A percentile compares a stretch with the other conserved stretches of the same genome.
Conservation (phyloP, 2,113 vertebrate genomes). For the Gobio gobio region DNA sequence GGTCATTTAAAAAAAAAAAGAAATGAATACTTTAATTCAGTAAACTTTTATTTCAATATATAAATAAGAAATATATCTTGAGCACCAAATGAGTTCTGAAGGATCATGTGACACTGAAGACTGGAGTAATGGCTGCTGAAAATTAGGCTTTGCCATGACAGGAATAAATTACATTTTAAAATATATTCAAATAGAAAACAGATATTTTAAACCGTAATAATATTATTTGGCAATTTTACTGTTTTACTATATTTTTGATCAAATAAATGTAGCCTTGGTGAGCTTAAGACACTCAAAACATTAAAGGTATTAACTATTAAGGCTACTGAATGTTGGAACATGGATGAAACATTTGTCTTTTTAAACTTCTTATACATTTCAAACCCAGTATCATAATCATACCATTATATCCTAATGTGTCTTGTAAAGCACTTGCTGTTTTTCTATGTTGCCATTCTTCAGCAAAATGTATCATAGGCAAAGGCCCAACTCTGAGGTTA, state of each 20-base stretch:
- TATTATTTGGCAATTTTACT: no score
- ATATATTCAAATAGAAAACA: not conserved
- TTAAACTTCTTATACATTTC: not conserved
- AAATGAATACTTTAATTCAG: not conserved
- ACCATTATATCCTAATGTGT: not conserved
- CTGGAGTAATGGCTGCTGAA: not conserved
- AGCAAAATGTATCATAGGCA: not conserved
- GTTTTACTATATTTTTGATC: no score
- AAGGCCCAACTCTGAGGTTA: conserved; percentile 24
- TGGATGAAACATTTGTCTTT: not conserved
- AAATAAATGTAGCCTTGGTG: not conserved
- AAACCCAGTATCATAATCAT: not conserved
- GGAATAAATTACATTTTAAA: not conserved
- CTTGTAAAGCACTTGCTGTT: not conserved
- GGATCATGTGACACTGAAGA: not conserved
- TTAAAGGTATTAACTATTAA: not conserved
- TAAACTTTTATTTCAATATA: not conserved
- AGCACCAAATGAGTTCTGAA: no score
- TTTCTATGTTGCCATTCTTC: not conserved
- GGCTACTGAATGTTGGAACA: not conserved
- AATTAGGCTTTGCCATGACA: not conserved
- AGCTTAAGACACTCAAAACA: not conserved
- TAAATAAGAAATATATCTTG: not conserved
- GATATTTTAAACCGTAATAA: not conserved
- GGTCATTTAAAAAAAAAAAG: not conserved